Percentiles rank a stretch among this genome's conserved stretches.
These are phyloP conservation scores for Mycteria americana DNA, from an alignment of 2,797 vertebrate species.

Conservation along the genomic window DNA sequence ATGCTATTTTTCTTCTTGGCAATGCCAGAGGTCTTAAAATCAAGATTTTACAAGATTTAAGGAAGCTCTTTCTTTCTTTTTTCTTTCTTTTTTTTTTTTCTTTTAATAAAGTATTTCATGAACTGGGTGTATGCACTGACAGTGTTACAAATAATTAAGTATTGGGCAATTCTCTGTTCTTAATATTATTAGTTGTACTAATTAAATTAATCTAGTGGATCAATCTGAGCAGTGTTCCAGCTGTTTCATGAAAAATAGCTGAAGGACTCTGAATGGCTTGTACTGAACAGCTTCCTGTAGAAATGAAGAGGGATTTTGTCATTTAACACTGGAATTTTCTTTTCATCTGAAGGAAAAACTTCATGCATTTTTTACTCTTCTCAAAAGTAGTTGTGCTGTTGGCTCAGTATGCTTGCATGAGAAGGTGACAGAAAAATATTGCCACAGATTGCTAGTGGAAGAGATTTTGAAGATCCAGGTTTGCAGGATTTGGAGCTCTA, in stretches of 20 bases:
- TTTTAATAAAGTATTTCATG: neutral
- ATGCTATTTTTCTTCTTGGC: neutral
- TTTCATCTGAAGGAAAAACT: neutral
- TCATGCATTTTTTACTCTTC: neutral
- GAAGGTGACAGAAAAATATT: neutral
- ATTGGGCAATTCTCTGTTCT: neutral
- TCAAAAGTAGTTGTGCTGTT: neutral
- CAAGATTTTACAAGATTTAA: neutral
- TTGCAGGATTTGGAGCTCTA: neutral
- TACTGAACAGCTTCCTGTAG: neutral
- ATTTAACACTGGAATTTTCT: neutral
- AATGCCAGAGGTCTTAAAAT: neutral
- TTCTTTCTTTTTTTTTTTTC: neutral
- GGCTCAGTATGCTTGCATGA: neutral
- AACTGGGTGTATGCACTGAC: neutral
- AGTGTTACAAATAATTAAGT: neutral
- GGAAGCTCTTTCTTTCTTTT: neutral
- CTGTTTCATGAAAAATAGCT: neutral
- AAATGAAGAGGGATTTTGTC: neutral
- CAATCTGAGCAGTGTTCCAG: neutral
- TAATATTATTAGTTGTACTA: neutral
- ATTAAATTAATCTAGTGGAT: neutral
- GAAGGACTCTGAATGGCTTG: neutral
- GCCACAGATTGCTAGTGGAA: neutral
- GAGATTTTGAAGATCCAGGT: neutral